Evolutionary conservation across 2,797 vertebrate genomes (phyloP).

Genomic region (Spea hammondii): DNA sequence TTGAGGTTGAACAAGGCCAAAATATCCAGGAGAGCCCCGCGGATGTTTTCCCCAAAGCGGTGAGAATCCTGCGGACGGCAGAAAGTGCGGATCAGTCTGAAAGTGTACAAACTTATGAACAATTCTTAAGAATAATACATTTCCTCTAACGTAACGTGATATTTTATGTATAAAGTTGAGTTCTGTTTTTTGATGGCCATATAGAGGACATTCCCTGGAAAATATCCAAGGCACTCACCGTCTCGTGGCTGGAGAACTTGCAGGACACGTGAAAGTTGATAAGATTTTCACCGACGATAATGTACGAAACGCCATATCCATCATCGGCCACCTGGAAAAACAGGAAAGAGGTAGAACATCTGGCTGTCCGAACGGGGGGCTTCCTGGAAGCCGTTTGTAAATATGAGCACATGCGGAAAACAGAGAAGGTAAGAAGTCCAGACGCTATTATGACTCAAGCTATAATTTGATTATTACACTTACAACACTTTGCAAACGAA

Average conservation of each 20-base stretch:
- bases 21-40: conserved; percentile 73
- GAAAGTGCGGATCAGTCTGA: neutral
- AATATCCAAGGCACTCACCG: conserved; percentile 65
- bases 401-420: neutral
- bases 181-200: neutral
- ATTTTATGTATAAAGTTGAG: too few relatives aligned
- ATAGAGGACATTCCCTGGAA: neutral
- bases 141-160: too few relatives aligned
- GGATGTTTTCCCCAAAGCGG: conserved; percentile 75
- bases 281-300: conserved; percentile 74
- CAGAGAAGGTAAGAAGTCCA: neutral
- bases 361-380: neutral
- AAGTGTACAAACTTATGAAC: neutral
- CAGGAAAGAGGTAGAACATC: conserved; percentile 16
- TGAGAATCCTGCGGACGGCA: conserved; percentile 71
- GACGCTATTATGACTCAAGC: too few relatives aligned
- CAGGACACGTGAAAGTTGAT: conserved; percentile 87
- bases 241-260: conserved; percentile 81
- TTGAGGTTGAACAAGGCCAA: conserved; percentile 69
- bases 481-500: too few relatives aligned
- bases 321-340: conserved; percentile 79
- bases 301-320: conserved; percentile 88
- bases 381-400: conserved; percentile 4
- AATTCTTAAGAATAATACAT: too few relatives aligned
- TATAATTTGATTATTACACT: too few relatives aligned